Conservation (phyloP, 2,888 invertebrate species). For the Andricus curvator region DNA sequence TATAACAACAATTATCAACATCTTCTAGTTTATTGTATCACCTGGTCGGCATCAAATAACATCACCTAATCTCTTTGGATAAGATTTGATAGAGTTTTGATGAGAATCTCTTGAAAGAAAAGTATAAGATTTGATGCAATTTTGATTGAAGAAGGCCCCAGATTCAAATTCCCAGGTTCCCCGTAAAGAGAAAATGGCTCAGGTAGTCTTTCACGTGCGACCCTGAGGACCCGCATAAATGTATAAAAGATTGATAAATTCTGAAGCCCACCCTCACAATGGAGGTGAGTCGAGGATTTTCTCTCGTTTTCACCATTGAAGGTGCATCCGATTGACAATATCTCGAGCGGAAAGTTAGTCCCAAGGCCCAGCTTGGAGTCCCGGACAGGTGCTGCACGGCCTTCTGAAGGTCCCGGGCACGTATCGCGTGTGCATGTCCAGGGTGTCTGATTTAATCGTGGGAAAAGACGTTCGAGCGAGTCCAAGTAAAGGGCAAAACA, state of each 20-base stretch:
- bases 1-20: too few species aligned
- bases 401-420: constrained; percentile 64
- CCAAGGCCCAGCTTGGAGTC: constrained; percentile 48
- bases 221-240: constrained; percentile 12
- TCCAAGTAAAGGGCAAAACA: constrained; percentile 59
- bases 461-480: constrained; percentile 64
- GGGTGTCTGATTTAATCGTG: constrained; percentile 72
- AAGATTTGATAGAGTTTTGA: too few species aligned
- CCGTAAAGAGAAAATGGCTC: too few species aligned
- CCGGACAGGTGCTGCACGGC: constrained; percentile 67
- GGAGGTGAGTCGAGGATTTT: constrained; percentile 12
- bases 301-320: not conserved
- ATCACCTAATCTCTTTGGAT: too few species aligned
- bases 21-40: too few species aligned
- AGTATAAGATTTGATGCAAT: too few species aligned
- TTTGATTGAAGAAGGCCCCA: too few species aligned
- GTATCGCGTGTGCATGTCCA: constrained; percentile 61
- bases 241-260: constrained; percentile 1
- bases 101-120: too few species aligned
- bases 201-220: not conserved
- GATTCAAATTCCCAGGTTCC: too few species aligned
- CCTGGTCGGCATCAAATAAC: too few species aligned
- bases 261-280: constrained; percentile 26
- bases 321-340: constrained; percentile 14
- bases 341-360: constrained; percentile 9